These are phyloP conservation scores for Sisor rabdophorus DNA, from an alignment of 2,113 vertebrate species.

Conservation along the genomic window DNA sequence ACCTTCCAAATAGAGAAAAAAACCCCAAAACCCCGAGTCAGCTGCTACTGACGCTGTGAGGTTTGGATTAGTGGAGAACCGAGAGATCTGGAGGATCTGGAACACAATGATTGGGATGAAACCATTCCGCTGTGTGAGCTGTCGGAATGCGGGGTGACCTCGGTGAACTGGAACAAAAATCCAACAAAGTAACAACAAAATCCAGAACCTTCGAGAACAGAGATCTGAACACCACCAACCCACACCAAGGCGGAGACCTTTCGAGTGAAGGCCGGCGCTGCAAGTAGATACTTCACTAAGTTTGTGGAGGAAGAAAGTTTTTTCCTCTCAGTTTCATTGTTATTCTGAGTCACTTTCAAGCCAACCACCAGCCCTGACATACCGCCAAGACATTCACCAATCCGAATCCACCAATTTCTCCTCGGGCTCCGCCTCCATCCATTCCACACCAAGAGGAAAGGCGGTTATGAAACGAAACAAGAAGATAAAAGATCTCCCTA, in stretches of 20 bases:
- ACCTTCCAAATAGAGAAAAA: neutral
- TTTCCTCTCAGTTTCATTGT: neutral
- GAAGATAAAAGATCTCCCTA: neutral
- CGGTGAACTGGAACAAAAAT: constrained; percentile 5
- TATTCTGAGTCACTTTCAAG: neutral
- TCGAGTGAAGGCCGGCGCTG: neutral
- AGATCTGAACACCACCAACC: neutral
- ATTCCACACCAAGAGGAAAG: neutral
- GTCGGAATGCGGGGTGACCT: neutral
- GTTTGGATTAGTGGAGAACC: neutral
- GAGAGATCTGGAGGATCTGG: neutral
- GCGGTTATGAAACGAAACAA: neutral
- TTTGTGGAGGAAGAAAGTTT: neutral
- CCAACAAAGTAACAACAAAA: neutral
- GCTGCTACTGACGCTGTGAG: neutral
- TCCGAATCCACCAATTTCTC: neutral
- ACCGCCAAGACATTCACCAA: neutral
- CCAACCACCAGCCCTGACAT: neutral
- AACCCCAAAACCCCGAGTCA: neutral
- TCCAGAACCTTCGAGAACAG: neutral
- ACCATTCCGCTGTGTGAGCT: neutral
- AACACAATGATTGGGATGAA: neutral
- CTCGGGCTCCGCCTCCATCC: neutral
- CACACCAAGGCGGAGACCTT: neutral
- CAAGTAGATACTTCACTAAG: neutral